Evolutionary conservation across 2,113 vertebrate genomes (phyloP).

Genomic region (Anoplopoma fimbria): DNA sequence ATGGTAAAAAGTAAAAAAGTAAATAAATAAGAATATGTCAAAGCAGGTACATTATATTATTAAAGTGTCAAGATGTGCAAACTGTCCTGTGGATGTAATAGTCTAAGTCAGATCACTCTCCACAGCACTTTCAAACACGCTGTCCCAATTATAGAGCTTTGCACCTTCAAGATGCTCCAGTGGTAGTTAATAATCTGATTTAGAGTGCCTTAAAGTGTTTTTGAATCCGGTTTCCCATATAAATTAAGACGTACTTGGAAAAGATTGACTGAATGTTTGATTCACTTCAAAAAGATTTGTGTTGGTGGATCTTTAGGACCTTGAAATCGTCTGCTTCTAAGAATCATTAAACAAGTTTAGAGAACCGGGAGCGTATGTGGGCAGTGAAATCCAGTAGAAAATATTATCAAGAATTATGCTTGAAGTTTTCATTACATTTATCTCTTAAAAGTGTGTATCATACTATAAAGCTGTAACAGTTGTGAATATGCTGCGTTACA

Average conservation of each 20-base stretch:
- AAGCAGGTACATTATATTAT: too few relatives aligned
- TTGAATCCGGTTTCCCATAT: constrained; percentile 19
- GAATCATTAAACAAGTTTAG: constrained; percentile 19
- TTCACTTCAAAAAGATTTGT: constrained; percentile 36
- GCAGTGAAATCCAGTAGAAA: neutral
- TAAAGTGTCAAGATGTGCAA: too few relatives aligned
- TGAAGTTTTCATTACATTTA: neutral
- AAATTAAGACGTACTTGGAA: constrained; percentile 30
- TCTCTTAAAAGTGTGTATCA: neutral
- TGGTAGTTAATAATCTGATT: constrained; percentile 33
- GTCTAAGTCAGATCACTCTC: constrained; percentile 31
- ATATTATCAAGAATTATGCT: neutral
- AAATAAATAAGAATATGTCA: too few relatives aligned
- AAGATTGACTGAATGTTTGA: constrained; percentile 30
- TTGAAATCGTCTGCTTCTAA: constrained; percentile 27
- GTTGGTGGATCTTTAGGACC: constrained; percentile 31
- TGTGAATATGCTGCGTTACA: neutral
- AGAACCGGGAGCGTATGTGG: constrained; percentile 1
- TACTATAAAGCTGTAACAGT: neutral
- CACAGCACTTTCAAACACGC: constrained; percentile 24
- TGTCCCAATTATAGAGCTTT: constrained; percentile 32
- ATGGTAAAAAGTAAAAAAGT: too few relatives aligned
- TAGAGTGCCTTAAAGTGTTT: constrained; percentile 13
- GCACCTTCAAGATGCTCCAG: constrained; percentile 23
- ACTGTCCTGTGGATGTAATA: too few relatives aligned